phyloP scores from a whole-genome alignment of 2,888 invertebrate genomes.

The Lordiphosa fenestrarum region DNA sequence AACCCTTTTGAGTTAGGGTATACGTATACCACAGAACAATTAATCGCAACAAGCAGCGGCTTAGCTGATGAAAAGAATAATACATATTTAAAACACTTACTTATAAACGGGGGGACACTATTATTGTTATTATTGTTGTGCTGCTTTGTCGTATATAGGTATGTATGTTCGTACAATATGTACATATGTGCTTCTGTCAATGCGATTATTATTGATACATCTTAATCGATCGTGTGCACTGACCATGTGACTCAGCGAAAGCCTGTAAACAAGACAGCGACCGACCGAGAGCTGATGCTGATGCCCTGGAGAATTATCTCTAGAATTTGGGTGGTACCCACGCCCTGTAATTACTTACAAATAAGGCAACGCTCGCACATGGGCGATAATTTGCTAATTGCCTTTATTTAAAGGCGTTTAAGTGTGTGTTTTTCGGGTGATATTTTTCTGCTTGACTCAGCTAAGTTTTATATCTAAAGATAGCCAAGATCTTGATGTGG shows the following conservation, averaged over 20 bases:
- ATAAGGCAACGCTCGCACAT: too few species aligned
- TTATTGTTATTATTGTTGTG: slow-evolving; percentile 28
- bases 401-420: too few species aligned
- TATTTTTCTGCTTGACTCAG: too few species aligned
- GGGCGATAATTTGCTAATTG: too few species aligned
- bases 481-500: too few species aligned
- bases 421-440: too few species aligned
- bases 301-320: too few species aligned
- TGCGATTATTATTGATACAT: slow-evolving; percentile 29
- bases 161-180: not conserved
- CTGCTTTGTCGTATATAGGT: not conserved
- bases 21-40: slow-evolving; percentile 34
- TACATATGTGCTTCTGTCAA: slow-evolving; percentile 23
- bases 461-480: too few species aligned
- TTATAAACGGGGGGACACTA: slow-evolving; percentile 31
- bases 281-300: not conserved
- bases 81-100: slow-evolving; percentile 20
- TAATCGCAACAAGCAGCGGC: slow-evolving; percentile 42
- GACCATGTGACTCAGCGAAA: slow-evolving; percentile 51
- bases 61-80: slow-evolving; percentile 47
- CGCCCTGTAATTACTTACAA: too few species aligned
- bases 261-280: not conserved
- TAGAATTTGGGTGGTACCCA: too few species aligned
- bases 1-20: not conserved
- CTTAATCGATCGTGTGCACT: slow-evolving; percentile 58